Evolutionary conservation across 2,888 invertebrate genomes (phyloP).

Genomic region (Lasioglossum oenotherae): DNA sequence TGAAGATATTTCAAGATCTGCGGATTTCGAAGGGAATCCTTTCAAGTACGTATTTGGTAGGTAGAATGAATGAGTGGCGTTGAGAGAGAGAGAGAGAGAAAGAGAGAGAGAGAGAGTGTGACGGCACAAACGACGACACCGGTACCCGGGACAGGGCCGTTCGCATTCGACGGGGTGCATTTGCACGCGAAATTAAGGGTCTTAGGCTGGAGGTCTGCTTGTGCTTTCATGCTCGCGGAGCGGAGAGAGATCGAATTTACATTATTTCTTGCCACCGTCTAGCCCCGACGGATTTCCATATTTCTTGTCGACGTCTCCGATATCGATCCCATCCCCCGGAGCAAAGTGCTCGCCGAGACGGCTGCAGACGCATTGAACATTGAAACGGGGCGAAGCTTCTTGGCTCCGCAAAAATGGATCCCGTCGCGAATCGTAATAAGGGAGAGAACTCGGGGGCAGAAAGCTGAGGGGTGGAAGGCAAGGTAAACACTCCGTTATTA

Average conservation of each 20-base stretch:
- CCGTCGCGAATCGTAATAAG: slow-evolving; percentile 28
- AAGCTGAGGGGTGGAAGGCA: neutral
- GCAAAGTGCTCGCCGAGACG: slow-evolving; percentile 50
- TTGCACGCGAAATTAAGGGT: slow-evolving; percentile 29
- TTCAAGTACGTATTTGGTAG: neutral
- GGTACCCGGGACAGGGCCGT: neutral
- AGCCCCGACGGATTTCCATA: slow-evolving; percentile 54
- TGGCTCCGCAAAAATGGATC: slow-evolving; percentile 36
- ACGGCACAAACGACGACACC: neutral
- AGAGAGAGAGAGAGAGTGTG: neutral
- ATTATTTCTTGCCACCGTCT: slow-evolving; percentile 57
- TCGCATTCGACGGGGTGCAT: neutral
- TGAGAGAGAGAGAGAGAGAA: neutral
- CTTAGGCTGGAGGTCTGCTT: neutral
- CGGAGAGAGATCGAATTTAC: slow-evolving; percentile 49
- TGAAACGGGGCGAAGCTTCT: slow-evolving; percentile 13
- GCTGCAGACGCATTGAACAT: slow-evolving; percentile 37
- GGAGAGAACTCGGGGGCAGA: neutral
- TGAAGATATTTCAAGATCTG: too few relatives aligned
- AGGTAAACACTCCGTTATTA: slow-evolving; percentile 26
- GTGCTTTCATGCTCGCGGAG: slow-evolving; percentile 2
- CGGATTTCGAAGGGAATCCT: neutral
- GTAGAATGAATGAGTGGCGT: neutral
- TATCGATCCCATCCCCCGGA: slow-evolving; percentile 53
- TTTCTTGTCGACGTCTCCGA: slow-evolving; percentile 44